Evolutionary conservation across 2,113 vertebrate genomes (phyloP).

Genomic region (Rhinichthys klamathensis): DNA sequence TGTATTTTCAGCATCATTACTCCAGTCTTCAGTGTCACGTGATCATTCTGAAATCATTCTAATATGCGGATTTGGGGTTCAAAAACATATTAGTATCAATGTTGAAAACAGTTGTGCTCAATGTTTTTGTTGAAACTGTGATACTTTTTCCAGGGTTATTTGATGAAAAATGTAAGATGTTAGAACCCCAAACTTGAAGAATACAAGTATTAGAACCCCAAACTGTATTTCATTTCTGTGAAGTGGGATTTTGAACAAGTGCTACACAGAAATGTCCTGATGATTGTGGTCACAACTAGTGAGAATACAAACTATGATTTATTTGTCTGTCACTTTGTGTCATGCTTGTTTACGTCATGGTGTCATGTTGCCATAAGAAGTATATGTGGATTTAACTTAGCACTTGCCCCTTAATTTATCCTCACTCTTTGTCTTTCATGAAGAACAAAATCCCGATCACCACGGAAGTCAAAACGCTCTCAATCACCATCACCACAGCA

Average conservation of each 20-base stretch:
- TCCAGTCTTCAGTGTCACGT: not conserved
- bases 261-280: not conserved
- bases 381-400: not conserved
- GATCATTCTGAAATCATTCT: not conserved
- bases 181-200: too few relatives aligned
- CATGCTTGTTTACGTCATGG: not conserved
- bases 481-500: slow-evolving; percentile 73
- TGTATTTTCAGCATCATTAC: too few relatives aligned
- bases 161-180: not conserved
- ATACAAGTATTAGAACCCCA: not conserved
- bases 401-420: not conserved
- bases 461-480: slow-evolving; percentile 77
- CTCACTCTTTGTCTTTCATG: not conserved
- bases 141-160: not conserved
- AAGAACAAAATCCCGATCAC: slow-evolving; percentile 73
- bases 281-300: not conserved
- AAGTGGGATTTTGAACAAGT: not conserved
- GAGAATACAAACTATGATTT: not conserved
- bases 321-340: not conserved
- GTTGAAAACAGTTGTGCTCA: not conserved
- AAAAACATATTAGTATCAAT: too few relatives aligned
- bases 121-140: not conserved
- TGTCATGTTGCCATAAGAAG: not conserved
- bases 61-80: not conserved
- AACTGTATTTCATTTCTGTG: not conserved